Evolutionary conservation across 2,113 vertebrate genomes (phyloP), one percentile per base, ranked within the genome.

Genomic region (Oxyruncus cristatus): DNA sequence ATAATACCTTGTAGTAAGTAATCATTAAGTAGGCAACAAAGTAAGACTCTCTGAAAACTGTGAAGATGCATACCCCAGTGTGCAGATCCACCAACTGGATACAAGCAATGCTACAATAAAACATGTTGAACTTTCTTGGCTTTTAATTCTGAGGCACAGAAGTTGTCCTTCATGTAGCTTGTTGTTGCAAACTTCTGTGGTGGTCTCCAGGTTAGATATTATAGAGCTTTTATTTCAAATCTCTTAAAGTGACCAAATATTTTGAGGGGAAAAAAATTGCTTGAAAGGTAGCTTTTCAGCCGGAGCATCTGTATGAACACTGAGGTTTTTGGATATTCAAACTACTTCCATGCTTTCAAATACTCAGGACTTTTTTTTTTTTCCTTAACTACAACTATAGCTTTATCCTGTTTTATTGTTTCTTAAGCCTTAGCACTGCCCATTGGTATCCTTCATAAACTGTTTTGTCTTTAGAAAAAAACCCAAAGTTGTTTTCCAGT

Each of bases 401-500:
- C 91, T 96, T 94, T 96, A 93, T 80, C 53, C 27, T 95, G 20
- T 1, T 68, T 37, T 61, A 16, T 88, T 94, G 42, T 85, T 93
- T 83, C 44, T 85, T 10, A 59, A 82, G 88, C 61, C 75, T 80
- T 80, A 63, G 82, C 76, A 74, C 71, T 76, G 59, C 53, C 58
- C 44, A 59, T 52, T n/a, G 30, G 1, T 81, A 56, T 63, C 47
- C n/a, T 81, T 80, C 33, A 68, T 39, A 39, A 28, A 53, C 47
- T 59, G 33, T 70, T 83, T 71, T 75, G 28, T 86, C 94, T 93
- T 70, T 58, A 84, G 67, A 93, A 96, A 81, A 47, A 88, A 93
- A 91, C 93, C 95, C 94, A 95, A 95, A 97, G 91, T 84, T 95
- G 55, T 88, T 47, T 86, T 77, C 35, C 73, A 76, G 28, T 3